Conservation (phyloP, 2,888 invertebrate genomes). For the Catocala nupta region DNA sequence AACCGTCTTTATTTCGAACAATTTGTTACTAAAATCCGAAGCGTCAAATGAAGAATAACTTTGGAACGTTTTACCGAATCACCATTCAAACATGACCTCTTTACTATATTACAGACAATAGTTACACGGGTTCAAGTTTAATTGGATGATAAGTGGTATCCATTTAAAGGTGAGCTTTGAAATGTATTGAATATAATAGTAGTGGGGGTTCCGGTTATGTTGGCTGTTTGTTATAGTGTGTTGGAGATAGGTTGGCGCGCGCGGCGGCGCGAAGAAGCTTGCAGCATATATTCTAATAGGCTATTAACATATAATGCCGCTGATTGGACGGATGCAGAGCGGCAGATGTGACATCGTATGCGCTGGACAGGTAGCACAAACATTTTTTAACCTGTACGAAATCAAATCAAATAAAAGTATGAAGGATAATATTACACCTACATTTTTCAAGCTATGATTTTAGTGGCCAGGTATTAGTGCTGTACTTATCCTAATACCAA, state of each 20-base stretch:
- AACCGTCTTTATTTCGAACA: conserved; percentile 29
- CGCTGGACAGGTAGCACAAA: conserved; percentile 60
- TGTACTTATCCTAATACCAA: too few species aligned
- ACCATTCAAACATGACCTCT: conserved; percentile 60
- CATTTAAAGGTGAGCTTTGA: conserved; percentile 56
- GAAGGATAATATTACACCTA: too few species aligned
- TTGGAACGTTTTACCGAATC: conserved; percentile 54
- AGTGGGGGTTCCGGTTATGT: conserved; percentile 50
- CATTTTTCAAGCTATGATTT: too few species aligned
- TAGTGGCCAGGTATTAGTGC: too few species aligned
- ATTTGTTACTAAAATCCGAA: conserved; percentile 41
- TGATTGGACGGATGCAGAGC: conserved; percentile 88
- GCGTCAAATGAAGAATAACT: conserved; percentile 22
- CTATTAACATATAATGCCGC: conserved; percentile 87
- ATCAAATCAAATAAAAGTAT: too few species aligned
- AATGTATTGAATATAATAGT: conserved; percentile 19
- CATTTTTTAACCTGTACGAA: conserved; percentile 46
- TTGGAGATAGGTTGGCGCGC: conserved; percentile 63
- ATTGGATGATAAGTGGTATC: conserved; percentile 23
- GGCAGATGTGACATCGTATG: conserved; percentile 78
- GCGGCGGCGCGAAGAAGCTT: conserved; percentile 75
- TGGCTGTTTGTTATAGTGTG: conserved; percentile 58
- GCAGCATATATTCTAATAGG: conserved; percentile 85
- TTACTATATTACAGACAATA: conserved; percentile 18
- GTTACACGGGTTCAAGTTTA: too few species aligned